Evolutionary conservation across 1,140 invertebrate genomes (phyloP).

Genomic region (Branchinecta lynchi): DNA sequence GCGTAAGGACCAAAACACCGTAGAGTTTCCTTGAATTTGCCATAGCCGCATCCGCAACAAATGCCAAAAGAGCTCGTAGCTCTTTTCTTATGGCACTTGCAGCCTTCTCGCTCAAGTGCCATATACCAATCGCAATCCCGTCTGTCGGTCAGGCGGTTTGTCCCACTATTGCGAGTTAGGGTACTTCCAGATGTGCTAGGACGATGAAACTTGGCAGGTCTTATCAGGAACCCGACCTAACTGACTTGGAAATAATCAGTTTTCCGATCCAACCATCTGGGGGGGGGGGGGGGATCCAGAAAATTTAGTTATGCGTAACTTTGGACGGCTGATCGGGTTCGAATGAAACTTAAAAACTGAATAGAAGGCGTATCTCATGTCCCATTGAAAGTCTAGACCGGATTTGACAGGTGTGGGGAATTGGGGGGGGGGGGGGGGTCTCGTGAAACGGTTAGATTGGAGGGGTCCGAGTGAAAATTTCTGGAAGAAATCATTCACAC

Average conservation of each 20-base stretch:
- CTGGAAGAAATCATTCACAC: not conserved
- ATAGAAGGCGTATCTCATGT: not conserved
- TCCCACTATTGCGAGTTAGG: not conserved
- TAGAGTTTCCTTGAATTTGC: too few species aligned
- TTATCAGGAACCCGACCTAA: not conserved
- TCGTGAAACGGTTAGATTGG: slow-evolving; percentile 1
- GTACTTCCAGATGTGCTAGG: slow-evolving; percentile 8
- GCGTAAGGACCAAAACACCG: too few species aligned
- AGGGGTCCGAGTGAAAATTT: not conserved
- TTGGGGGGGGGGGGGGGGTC: not conserved
- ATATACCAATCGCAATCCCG: too few species aligned
- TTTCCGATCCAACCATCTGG: slow-evolving; percentile 8
- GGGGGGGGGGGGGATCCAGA: not conserved
- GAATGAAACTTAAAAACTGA: not conserved
- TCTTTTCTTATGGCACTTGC: too few species aligned
- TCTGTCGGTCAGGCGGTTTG: too few species aligned
- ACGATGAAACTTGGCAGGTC: slow-evolving; percentile 4
- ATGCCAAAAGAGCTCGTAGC: too few species aligned
- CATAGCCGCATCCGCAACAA: too few species aligned
- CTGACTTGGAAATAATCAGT: not conserved
- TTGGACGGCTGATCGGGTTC: not conserved
- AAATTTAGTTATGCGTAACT: not conserved
- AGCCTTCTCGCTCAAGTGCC: too few species aligned
- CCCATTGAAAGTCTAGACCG: not conserved
- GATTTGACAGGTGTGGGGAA: not conserved